A percentile compares a stretch with the other conserved stretches of the same genome.
These are phyloP conservation scores for Oceanodroma tethys DNA, from an alignment of 2,113 vertebrate genomes.

Conservation along the genomic window DNA sequence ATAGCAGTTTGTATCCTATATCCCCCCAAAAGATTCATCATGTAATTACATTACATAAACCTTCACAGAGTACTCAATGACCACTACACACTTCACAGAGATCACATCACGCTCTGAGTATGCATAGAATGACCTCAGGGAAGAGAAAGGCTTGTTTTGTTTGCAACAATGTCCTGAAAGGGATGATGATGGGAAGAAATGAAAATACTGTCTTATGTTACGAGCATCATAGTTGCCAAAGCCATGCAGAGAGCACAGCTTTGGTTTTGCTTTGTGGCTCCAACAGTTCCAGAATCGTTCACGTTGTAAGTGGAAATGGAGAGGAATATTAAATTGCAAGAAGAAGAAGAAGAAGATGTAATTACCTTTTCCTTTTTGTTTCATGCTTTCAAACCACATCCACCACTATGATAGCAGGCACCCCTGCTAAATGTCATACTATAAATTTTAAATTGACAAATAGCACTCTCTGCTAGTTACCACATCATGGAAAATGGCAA, in stretches of 20 bases:
- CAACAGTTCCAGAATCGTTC: not conserved
- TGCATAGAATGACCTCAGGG: not conserved
- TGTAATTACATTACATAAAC: not conserved
- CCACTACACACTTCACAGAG: not conserved
- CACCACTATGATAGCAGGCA: not conserved
- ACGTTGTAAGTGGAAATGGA: not conserved
- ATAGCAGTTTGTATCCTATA: not conserved
- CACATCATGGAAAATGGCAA: constrained; percentile 12
- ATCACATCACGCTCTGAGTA: not conserved
- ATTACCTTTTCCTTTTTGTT: not conserved
- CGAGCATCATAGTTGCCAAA: not conserved
- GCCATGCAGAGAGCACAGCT: not conserved
- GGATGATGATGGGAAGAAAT: not conserved
- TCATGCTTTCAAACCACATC: constrained; percentile 5
- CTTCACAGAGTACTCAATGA: not conserved
- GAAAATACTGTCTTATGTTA: not conserved
- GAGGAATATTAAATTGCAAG: not conserved
- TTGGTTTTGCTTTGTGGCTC: not conserved
- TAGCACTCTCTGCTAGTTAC: not conserved
- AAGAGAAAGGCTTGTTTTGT: not conserved
- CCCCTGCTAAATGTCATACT: not conserved
- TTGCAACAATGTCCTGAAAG: not conserved
- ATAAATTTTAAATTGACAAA: constrained; percentile 43
- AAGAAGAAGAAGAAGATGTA: not conserved
- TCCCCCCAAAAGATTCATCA: not conserved